phyloP scores from a whole-genome alignment of 2,888 invertebrate genomes.

The Alviniconcha strummeri region DNA sequence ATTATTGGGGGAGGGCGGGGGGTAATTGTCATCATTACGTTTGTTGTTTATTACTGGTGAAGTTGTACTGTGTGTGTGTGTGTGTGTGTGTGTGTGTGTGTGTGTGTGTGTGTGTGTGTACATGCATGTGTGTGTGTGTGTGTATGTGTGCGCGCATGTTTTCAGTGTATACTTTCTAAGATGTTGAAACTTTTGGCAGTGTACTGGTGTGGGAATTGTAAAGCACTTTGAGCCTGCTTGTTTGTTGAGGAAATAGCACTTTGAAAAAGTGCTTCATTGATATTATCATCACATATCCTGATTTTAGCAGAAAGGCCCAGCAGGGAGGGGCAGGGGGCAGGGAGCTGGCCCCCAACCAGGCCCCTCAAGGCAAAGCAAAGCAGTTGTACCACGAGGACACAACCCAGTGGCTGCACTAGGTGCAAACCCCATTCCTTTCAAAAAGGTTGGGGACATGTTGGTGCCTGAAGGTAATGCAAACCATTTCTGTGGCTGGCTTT shows the following conservation, averaged over 20 bases:
- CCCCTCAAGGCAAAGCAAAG: constrained; percentile 41
- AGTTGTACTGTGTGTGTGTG: neutral
- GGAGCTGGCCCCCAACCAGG: neutral
- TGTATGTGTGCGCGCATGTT: neutral
- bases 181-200: too few species aligned
- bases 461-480: constrained; percentile 59
- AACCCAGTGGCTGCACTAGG: constrained; percentile 46
- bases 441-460: constrained; percentile 57
- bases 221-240: too few species aligned
- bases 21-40: neutral
- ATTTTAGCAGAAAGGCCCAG: constrained; percentile 20
- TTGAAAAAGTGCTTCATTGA: too few species aligned
- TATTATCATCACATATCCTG: neutral
- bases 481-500: neutral
- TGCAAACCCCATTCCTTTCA: constrained; percentile 48
- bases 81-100: neutral
- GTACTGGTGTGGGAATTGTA: neutral
- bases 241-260: too few species aligned
- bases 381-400: constrained; percentile 51
- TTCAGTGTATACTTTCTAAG: too few species aligned
- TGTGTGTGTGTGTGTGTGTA: neutral
- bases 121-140: neutral
- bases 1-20: neutral
- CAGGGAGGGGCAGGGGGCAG: neutral
- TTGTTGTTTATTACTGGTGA: neutral